Conservation (phyloP, 2,888 invertebrate genomes). For the Fabriciana adippe region DNA sequence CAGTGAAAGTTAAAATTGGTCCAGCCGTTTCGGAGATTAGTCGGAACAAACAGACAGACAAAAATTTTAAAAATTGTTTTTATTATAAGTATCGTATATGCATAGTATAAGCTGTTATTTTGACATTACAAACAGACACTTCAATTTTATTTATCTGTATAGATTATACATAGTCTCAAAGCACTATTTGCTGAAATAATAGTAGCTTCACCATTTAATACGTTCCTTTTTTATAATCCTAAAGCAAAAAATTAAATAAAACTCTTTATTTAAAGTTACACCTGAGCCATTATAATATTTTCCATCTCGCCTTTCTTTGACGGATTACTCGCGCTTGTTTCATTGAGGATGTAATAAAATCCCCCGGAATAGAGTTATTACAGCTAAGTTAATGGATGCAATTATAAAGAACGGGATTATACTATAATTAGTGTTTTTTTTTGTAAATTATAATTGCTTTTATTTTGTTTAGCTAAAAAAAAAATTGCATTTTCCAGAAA, state of each 20-base stretch:
- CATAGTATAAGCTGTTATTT: too few species aligned
- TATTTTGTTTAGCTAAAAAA: background rate
- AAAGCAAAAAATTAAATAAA: conserved; percentile 42
- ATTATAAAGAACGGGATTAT: conserved; percentile 72
- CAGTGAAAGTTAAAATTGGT: too few species aligned
- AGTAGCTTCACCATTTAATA: too few species aligned
- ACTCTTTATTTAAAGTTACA: conserved; percentile 57
- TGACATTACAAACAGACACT: too few species aligned
- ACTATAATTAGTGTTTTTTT: conserved; percentile 68
- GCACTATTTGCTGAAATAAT: too few species aligned
- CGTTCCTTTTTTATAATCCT: conserved; percentile 6
- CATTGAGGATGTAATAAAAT: conserved; percentile 71
- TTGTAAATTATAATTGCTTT: conserved; percentile 46
- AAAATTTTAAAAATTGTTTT: too few species aligned
- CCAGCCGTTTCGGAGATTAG: too few species aligned
- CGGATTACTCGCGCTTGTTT: conserved; percentile 67
- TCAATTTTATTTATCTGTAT: too few species aligned
- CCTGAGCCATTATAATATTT: conserved; percentile 65
- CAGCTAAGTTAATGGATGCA: conserved; percentile 69
- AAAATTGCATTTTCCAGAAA: too few species aligned
- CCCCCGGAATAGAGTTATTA: conserved; percentile 67
- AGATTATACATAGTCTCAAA: too few species aligned
- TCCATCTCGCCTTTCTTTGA: conserved; percentile 50
- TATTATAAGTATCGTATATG: too few species aligned
- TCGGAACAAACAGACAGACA: too few species aligned